A percentile compares a stretch with the other conserved stretches of the same genome.
phyloP scores from a whole-genome alignment of 2,888 invertebrate genomes.

The Eurytoma californica region DNA sequence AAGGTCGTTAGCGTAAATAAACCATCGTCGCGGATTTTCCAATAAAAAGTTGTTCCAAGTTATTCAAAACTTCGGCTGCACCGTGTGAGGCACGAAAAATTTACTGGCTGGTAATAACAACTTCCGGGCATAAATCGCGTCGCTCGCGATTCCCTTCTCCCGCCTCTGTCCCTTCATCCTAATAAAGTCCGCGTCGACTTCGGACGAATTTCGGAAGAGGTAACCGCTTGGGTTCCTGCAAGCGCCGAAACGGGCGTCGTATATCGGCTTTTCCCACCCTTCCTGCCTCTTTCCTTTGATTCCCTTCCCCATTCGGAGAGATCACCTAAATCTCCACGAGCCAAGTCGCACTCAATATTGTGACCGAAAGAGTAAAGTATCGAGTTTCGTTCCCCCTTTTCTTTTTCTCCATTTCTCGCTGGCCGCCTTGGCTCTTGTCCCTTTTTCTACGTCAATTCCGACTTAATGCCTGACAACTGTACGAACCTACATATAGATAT shows the following conservation, averaged over 20 bases:
- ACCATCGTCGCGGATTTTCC: background rate
- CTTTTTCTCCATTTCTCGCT: slow-evolving; percentile 29
- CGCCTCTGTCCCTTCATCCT: slow-evolving; percentile 45
- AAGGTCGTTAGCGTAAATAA: background rate
- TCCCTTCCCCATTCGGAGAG: slow-evolving; percentile 54
- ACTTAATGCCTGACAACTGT: slow-evolving; percentile 41
- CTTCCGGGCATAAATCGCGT: slow-evolving; percentile 53
- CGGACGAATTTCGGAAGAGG: slow-evolving; percentile 67
- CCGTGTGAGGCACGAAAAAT: slow-evolving; percentile 26
- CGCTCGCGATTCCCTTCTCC: slow-evolving; percentile 11
- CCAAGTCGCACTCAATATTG: slow-evolving; percentile 72
- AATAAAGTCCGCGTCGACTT: slow-evolving; percentile 67
- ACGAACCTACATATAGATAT: slow-evolving; percentile 21
- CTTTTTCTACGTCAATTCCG: slow-evolving; percentile 42
- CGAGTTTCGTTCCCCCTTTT: slow-evolving; percentile 61
- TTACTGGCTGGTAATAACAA: slow-evolving; percentile 53
- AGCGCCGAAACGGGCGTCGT: slow-evolving; percentile 59
- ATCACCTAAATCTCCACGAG: slow-evolving; percentile 69
- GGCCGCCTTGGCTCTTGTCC: slow-evolving; percentile 10
- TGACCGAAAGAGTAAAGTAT: slow-evolving; percentile 71
- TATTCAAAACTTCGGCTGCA: slow-evolving; percentile 44
- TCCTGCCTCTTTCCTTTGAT: slow-evolving; percentile 23
- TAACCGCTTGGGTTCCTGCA: slow-evolving; percentile 62
- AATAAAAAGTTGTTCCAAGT: slow-evolving; percentile 23
- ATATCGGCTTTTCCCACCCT: slow-evolving; percentile 60